Conservation (phyloP, 1,140 invertebrate species). For the Dendroctonus ponderosae region DNA sequence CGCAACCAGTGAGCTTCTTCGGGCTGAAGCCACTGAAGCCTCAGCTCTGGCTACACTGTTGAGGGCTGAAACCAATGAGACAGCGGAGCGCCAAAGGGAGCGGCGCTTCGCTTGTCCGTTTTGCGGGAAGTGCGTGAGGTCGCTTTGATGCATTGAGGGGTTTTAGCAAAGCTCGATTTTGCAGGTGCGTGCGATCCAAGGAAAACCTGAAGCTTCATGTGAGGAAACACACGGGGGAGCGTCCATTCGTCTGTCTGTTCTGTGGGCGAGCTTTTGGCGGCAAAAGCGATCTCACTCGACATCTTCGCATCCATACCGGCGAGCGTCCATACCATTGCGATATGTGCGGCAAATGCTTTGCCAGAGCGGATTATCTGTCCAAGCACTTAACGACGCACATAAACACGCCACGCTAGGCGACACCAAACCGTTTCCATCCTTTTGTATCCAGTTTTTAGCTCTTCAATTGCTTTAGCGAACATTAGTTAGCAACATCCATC, state of each 20-base stretch:
- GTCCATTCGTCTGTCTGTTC: slow-evolving; percentile 83
- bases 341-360: slow-evolving; percentile 88
- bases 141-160: not conserved
- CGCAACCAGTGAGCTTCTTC: slow-evolving; percentile 40
- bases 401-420: slow-evolving; percentile 56
- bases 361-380: slow-evolving; percentile 83
- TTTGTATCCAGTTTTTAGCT: too few species aligned
- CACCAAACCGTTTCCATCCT: slow-evolving; percentile 11
- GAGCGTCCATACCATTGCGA: slow-evolving; percentile 86
- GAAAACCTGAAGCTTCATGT: slow-evolving; percentile 87
- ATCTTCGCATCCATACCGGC: slow-evolving; percentile 82
- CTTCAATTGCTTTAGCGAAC: too few species aligned
- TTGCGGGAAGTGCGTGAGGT: slow-evolving; percentile 66
- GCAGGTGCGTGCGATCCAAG: slow-evolving; percentile 77
- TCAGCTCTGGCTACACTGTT: slow-evolving; percentile 42
- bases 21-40: slow-evolving; percentile 38
- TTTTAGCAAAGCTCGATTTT: slow-evolving; percentile 11
- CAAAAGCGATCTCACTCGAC: slow-evolving; percentile 81
- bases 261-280: slow-evolving; percentile 83
- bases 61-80: slow-evolving; percentile 61
- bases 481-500: too few species aligned
- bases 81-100: slow-evolving; percentile 64
- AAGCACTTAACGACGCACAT: slow-evolving; percentile 88
- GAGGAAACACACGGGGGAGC: slow-evolving; percentile 82
- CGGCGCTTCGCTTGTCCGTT: slow-evolving; percentile 79